Evolutionary conservation across 2,113 vertebrate genomes (phyloP).

Genomic region (Sula dactylatra): DNA sequence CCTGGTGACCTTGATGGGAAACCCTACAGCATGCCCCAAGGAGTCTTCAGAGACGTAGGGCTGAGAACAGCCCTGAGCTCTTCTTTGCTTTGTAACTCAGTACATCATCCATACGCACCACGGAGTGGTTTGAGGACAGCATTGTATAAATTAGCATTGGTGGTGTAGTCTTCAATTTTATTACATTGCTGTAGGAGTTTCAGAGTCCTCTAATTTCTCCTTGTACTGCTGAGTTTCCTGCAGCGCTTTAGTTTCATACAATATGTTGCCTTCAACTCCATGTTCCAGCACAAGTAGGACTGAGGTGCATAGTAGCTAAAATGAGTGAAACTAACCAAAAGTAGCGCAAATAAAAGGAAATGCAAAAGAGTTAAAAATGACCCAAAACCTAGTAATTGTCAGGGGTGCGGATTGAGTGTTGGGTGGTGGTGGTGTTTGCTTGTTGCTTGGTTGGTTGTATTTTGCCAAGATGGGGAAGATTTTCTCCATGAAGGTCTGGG

Average conservation of each 20-base stretch:
- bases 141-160: background rate
- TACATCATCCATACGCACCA: too few species aligned
- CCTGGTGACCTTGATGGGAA: background rate
- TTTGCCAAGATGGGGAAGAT: background rate
- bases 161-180: background rate
- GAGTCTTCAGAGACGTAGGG: background rate
- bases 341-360: background rate
- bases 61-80: background rate
- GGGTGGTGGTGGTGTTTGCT: too few species aligned
- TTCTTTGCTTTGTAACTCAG: background rate
- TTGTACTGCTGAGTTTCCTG: background rate
- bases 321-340: background rate
- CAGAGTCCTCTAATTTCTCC: background rate
- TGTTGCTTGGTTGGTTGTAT: background rate
- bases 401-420: background rate
- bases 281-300: background rate
- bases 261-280: background rate
- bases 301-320: background rate
- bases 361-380: background rate
- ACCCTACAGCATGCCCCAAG: background rate
- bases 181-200: background rate
- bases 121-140: background rate
- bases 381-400: background rate
- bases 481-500: background rate
- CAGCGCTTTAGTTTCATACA: background rate